phyloP scores from a whole-genome alignment of 1,140 invertebrate species.

The Anastrepha obliqua region DNA sequence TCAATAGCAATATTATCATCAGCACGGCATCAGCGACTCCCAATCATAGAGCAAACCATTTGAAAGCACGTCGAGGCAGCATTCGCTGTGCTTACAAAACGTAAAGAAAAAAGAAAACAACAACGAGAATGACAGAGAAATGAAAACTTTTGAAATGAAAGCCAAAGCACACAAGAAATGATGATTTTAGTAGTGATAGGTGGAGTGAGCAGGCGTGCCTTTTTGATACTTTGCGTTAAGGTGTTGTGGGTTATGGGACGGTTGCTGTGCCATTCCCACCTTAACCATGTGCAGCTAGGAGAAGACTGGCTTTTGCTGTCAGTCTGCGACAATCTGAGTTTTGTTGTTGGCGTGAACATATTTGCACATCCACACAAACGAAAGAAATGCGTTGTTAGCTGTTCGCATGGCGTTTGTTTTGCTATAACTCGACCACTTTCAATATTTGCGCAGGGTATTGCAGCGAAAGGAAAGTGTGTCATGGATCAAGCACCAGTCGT shows the following conservation, averaged over 20 bases:
- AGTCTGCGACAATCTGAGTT: background rate
- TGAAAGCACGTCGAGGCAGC: background rate
- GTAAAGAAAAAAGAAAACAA: background rate
- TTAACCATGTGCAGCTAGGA: too few species aligned
- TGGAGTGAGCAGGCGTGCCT: background rate
- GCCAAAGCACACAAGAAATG: background rate
- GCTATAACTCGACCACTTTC: too few species aligned
- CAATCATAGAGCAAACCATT: slow-evolving; percentile 2
- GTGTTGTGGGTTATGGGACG: too few species aligned
- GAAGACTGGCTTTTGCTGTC: too few species aligned
- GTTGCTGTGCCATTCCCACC: too few species aligned
- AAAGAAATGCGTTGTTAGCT: too few species aligned
- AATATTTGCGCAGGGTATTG: too few species aligned
- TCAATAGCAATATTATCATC: slow-evolving; percentile 8
- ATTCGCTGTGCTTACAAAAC: background rate
- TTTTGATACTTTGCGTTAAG: too few species aligned
- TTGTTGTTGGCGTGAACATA: background rate
- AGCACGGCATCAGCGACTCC: background rate
- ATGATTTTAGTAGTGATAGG: background rate
- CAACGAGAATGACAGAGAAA: background rate
- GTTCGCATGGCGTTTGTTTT: too few species aligned
- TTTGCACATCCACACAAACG: background rate
- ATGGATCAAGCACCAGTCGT: too few species aligned
- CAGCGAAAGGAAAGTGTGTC: too few species aligned
- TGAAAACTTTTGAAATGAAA: background rate